Conservation (phyloP, 92 coral and sea anemone species). For the Zoanthus gigantus region DNA sequence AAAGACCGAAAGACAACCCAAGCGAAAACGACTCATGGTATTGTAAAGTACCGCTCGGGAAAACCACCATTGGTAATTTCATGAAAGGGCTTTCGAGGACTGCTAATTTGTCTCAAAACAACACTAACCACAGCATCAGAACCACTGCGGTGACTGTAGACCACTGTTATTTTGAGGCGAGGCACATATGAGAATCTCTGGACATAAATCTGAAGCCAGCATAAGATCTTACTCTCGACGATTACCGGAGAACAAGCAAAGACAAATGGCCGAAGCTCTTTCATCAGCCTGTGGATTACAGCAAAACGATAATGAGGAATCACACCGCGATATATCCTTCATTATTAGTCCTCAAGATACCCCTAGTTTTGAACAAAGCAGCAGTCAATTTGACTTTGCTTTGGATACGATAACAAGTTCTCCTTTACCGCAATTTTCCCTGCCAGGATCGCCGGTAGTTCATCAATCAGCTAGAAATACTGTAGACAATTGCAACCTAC, state of each 20-base stretch:
- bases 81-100: background rate
- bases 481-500: background rate
- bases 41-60: conserved; percentile 48
- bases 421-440: background rate
- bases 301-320: background rate
- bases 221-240: conserved; percentile 53
- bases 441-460: background rate
- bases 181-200: conserved; percentile 31
- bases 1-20: conserved; percentile 38
- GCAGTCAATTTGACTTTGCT: background rate
- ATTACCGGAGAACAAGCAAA: conserved; percentile 34
- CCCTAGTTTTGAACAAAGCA: background rate
- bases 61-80: conserved; percentile 50
- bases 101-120: background rate
- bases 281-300: background rate
- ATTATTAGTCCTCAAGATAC: background rate
- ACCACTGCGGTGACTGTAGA: conserved; percentile 19
- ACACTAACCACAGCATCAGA: conserved; percentile 60
- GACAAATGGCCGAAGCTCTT: background rate
- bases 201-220: background rate
- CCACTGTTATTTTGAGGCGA: conserved; percentile 60
- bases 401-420: background rate
- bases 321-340: background rate
- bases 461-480: background rate
- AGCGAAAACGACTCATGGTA: conserved; percentile 8